Base-by-base conservation (phyloP, 2,797 vertebrate genomes). In the Taeniopygia guttata region DNA sequence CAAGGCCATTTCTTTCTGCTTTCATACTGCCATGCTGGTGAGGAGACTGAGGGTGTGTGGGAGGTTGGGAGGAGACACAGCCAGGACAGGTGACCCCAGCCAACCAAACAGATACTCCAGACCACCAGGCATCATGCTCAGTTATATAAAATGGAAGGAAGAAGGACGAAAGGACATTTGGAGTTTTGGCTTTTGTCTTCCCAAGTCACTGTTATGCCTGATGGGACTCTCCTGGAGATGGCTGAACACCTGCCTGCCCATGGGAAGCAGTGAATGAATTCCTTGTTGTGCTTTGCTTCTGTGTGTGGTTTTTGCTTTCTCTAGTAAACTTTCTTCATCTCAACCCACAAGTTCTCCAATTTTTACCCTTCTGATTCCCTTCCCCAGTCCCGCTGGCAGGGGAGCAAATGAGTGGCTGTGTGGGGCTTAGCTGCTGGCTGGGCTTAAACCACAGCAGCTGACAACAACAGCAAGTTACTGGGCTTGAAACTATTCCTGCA, bases 321-420 rank as follows among this genome's bases (percentile, higher is more conserved):
- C n/a, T 42, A 17, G 36, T 42, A 66, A 72, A 27, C 26, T 59
- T 34, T 7, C 40, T 52, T 66, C 27, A 11, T 40, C 22, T 72
- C 22, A 58, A 42, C 30, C 9, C 34, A 40, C 29, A 18, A 34
- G 7, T 40, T 64, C 29, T 64, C 45, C 30, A 59, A 18, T 9
- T 77, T 56, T 77, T 27, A 15, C 26, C 15, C 30, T 64, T 64
- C 45, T 52, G 29, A 32, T 72, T 66, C 19, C 64, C n/a, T 66
- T 66, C 26, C 45, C 25, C 17, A 19, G 21, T 51, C 38, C 45
- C 0, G 0, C 26, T 58, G 45, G 12, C 45, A 26, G 10, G 58
- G 14, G 7, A 70, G 29, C 13, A 15, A 77, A 29, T 7, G 12
- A 56, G n/a, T 0, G 0, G 12, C n/a, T 64, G 12, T 16, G 9